Evolutionary conservation across 2,797 vertebrate species (phyloP).

Genomic region (Sebastes reedi): DNA sequence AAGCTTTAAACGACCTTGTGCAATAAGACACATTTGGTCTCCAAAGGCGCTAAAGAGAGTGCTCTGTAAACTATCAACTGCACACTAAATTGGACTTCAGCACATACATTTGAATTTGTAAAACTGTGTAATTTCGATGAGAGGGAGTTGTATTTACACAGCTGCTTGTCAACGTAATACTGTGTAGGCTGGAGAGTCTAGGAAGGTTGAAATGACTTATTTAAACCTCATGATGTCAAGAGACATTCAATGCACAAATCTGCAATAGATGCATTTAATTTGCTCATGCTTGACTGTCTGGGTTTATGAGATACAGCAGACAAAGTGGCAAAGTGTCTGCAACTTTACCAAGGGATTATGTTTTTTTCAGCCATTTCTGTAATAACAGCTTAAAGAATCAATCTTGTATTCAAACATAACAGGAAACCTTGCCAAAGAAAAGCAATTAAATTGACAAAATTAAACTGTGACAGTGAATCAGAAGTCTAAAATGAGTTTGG

Average conservation of each 20-base stretch:
- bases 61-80: neutral
- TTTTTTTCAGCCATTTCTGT: conserved; percentile 1
- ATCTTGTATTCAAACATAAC: conserved; percentile 38
- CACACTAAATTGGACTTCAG: neutral
- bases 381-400: conserved; percentile 37
- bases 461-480: conserved; percentile 17
- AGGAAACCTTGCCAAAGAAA: conserved; percentile 34
- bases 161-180: neutral
- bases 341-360: conserved; percentile 34
- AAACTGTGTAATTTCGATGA: neutral
- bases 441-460: conserved; percentile 47
- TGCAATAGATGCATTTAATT: conserved; percentile 39
- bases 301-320: conserved; percentile 28
- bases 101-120: neutral
- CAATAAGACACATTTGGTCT: neutral
- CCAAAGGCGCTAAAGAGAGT: neutral
- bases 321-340: conserved; percentile 24
- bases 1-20: neutral
- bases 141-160: neutral
- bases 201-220: neutral
- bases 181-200: neutral
- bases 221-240: conserved; percentile 15
- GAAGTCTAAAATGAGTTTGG: conserved; percentile 24
- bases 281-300: conserved; percentile 14
- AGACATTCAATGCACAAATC: conserved; percentile 29